Evolutionary conservation across 2,113 vertebrate genomes (phyloP), one percentile per base, ranked within the genome.

Genomic region (Colistium nudipinnis): DNA sequence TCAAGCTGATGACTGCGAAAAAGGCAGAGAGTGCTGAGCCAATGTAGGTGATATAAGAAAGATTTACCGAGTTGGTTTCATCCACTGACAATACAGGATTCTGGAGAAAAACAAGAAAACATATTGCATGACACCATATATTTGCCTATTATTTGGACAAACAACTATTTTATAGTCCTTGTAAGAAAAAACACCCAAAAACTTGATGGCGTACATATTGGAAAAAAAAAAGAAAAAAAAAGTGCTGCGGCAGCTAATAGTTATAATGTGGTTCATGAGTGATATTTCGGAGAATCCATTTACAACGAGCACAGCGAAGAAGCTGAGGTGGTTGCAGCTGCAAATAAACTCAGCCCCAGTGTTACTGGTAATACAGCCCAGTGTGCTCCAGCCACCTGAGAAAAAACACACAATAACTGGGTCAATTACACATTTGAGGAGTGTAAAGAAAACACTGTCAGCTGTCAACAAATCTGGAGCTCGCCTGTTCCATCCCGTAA

Each of bases 251-350:
- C n/a, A n/a, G n/a, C n/a, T n/a, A n/a, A n/a, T n/a, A n/a, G n/a
- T n/a, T n/a, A n/a, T n/a, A n/a, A n/a, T n/a, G n/a, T n/a, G n/a
- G n/a, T n/a, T n/a, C n/a, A n/a, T n/a, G n/a, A 6, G 7, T 39
- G 30, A 5, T 7, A 31, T 7, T 5, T 31, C 4, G 30, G 13
- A 12, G 13, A 38, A 38, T 45, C 22, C 3, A 6, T 5, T 93
- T 92, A 97, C 95, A 93, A 97, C 84, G n/a, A 98, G 91, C 28
- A 98, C 92, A 8, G 95, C 90, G 43, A 97, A 98, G 86, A 96
- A 96, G 70, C 94, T 96, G 62, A 98, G 89, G 49, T 97, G 96
- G 68, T 94, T 38, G 0, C 95, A 97, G 70, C 33, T 90, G 70
- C 95, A 98, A 10, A 90, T n/a, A 0, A 93, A 92, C 3, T 57